These are phyloP conservation scores for Pheosia tremula DNA, from an alignment of 2,888 invertebrate genomes.

Conservation along the genomic window DNA sequence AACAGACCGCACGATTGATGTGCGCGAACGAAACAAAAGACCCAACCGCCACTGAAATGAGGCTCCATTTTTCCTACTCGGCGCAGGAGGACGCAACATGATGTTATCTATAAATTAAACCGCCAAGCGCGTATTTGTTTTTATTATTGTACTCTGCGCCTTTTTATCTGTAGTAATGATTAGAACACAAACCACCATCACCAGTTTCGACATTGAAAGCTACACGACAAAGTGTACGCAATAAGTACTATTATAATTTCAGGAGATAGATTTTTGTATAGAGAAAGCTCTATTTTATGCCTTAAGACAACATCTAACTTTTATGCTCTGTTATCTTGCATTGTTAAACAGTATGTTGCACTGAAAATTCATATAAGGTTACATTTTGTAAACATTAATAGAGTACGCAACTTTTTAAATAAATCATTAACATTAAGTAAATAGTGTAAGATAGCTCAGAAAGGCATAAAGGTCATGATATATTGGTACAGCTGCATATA, in stretches of 20 bases:
- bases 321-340: too few species aligned
- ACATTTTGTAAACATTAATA: neutral
- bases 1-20: neutral
- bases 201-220: too few species aligned
- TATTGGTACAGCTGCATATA: neutral
- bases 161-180: neutral
- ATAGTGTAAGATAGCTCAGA: neutral
- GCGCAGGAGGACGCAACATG: neutral
- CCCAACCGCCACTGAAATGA: neutral
- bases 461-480: neutral
- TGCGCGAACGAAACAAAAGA: neutral
- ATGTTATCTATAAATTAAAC: neutral
- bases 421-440: neutral
- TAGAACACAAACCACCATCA: too few species aligned
- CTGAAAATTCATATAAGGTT: too few species aligned
- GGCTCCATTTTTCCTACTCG: neutral
- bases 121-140: neutral
- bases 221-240: too few species aligned
- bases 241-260: too few species aligned
- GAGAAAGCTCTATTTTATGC: too few species aligned
- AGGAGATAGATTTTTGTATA: too few species aligned
- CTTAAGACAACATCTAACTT: too few species aligned
- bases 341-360: too few species aligned
- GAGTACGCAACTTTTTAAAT: too few species aligned
- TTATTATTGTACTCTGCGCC: neutral